Percentiles rank a stretch among this genome's conserved stretches.
Conservation (phyloP, 2,888 invertebrate genomes). For the Vannuccia rotundouncinata region DNA sequence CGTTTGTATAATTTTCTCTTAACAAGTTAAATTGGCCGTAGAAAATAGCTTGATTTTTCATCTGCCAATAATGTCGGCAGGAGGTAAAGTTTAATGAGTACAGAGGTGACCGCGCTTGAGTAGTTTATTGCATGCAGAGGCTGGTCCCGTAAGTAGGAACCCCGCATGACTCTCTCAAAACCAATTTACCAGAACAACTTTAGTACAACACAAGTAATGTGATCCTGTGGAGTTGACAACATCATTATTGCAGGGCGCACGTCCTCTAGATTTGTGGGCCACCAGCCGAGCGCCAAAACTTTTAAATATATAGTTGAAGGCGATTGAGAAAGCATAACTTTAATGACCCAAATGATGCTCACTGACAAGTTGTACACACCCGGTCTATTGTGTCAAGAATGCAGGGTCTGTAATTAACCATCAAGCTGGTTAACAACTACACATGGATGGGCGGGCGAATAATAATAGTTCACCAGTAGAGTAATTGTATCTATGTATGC, state of each 20-base stretch:
- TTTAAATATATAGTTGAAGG: background rate
- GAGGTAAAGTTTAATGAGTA: conserved; percentile 3
- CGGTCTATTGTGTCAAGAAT: too few species aligned
- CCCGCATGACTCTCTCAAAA: background rate
- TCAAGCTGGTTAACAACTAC: background rate
- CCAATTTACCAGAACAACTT: background rate
- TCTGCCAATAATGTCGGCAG: background rate
- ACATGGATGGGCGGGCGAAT: background rate
- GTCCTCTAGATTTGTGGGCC: background rate
- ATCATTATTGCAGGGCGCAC: background rate
- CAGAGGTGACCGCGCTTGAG: conserved; percentile 10
- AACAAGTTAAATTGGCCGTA: conserved; percentile 16
- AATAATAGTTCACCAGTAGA: background rate
- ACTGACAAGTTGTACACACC: background rate
- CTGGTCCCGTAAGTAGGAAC: background rate
- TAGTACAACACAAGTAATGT: conserved; percentile 1
- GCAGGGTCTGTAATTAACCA: background rate
- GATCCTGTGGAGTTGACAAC: background rate
- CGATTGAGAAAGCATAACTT: background rate
- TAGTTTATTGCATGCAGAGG: background rate
- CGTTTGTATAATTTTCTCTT: conserved; percentile 19
- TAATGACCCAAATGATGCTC: background rate
- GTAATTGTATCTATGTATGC: background rate
- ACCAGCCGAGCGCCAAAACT: background rate
- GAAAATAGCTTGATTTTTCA: conserved; percentile 19